Percentiles rank a stretch among this genome's conserved stretches.
Evolutionary conservation across 2,113 vertebrate species (phyloP).

Genomic region (Bagarius yarrelli): DNA sequence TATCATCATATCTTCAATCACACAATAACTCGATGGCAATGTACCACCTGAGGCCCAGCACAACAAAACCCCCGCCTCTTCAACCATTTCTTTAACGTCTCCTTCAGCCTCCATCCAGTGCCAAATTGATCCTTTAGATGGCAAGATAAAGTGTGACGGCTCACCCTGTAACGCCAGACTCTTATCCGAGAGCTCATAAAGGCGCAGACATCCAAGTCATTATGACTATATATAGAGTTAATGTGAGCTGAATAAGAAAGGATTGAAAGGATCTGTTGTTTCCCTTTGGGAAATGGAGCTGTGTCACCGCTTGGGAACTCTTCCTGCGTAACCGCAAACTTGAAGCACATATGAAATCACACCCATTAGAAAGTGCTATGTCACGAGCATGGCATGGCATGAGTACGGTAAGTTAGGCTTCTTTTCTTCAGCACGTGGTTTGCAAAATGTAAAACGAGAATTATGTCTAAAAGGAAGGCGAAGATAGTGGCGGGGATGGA

Average conservation of each 20-base stretch:
- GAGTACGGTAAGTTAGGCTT: no score
- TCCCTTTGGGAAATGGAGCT: not conserved
- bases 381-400: no score
- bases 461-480: no score
- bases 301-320: no score
- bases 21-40: conserved; percentile 1
- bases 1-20: conserved; percentile 26
- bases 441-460: no score
- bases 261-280: not conserved
- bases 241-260: not conserved
- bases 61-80: not conserved
- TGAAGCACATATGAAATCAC: no score
- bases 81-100: conserved; percentile 19
- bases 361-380: no score
- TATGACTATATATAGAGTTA: not conserved
- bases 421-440: no score
- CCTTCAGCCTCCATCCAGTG: not conserved
- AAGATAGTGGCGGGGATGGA: no score
- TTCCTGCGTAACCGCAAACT: no score
- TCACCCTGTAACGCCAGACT: conserved; percentile 14
- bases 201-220: not conserved
- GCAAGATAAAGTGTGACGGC: conserved; percentile 14
- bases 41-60: conserved; percentile 27
- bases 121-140: conserved; percentile 34
- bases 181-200: conserved; percentile 11